Evolutionary conservation across 2,888 invertebrate genomes (phyloP).

Genomic region (Smittia aterrima): DNA sequence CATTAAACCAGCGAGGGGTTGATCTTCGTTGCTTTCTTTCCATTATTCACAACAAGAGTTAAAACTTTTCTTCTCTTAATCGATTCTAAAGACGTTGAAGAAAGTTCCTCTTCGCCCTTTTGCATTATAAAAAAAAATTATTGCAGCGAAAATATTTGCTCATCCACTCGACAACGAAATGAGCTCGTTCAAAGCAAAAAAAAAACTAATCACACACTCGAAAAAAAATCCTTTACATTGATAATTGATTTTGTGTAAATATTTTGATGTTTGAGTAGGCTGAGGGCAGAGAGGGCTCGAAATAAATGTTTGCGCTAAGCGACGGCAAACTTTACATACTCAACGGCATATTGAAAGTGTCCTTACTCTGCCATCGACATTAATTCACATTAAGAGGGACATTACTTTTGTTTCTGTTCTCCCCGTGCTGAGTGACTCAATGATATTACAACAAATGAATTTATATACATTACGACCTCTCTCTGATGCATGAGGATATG

Average conservation of each 20-base stretch:
- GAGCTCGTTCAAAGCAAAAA: neutral
- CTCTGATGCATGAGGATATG: neutral
- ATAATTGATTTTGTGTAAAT: slow-evolving; percentile 41
- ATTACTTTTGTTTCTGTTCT: slow-evolving; percentile 18
- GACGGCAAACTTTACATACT: slow-evolving; percentile 17
- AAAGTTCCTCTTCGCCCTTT: neutral
- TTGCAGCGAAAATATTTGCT: slow-evolving; percentile 33
- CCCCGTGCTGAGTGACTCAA: slow-evolving; percentile 3
- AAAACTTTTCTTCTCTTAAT: neutral
- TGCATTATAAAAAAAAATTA: neutral
- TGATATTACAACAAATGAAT: slow-evolving; percentile 18
- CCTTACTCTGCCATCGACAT: slow-evolving; percentile 34
- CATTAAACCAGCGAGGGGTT: neutral
- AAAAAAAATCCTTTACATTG: slow-evolving; percentile 26
- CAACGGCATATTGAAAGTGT: slow-evolving; percentile 21
- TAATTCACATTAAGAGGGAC: slow-evolving; percentile 39
- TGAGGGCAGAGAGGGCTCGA: neutral
- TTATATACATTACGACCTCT: neutral
- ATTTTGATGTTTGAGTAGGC: slow-evolving; percentile 25
- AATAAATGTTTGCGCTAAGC: neutral
- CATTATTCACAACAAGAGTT: neutral
- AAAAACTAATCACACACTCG: slow-evolving; percentile 34
- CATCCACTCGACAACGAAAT: neutral
- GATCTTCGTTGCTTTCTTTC: neutral
- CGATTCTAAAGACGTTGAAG: neutral